phyloP scores from a whole-genome alignment of 2,888 invertebrate species.

The Therioaphis trifolii region DNA sequence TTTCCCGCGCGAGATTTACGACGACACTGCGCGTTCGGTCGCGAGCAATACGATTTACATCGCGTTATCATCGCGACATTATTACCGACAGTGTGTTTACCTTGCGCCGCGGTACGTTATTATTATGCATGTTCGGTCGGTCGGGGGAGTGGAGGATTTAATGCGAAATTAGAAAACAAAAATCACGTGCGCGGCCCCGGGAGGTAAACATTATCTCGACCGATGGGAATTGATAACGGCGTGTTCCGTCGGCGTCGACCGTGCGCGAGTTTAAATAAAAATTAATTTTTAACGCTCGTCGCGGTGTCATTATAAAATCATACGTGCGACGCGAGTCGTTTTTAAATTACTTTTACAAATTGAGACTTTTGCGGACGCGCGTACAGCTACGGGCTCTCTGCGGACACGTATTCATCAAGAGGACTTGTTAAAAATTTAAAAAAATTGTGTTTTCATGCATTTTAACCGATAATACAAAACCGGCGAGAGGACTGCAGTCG shows the following conservation, averaged over 20 bases:
- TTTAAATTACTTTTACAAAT: slow-evolving; percentile 1
- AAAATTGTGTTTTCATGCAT: not conserved
- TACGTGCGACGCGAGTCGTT: not conserved
- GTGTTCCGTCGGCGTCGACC: not conserved
- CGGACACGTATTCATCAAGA: not conserved
- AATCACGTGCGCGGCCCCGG: not conserved
- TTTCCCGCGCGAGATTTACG: too few species aligned
- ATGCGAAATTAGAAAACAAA: not conserved
- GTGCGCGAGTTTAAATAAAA: not conserved
- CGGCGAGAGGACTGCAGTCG: not conserved
- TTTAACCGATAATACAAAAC: not conserved
- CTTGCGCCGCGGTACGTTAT: too few species aligned
- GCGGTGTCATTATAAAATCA: not conserved
- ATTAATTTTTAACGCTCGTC: slow-evolving; percentile 29
- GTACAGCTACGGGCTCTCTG: not conserved
- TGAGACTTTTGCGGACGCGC: not conserved
- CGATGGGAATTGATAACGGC: slow-evolving; percentile 24
- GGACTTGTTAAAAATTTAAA: not conserved
- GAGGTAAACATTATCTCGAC: not conserved
- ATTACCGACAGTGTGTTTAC: too few species aligned
- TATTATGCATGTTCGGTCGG: too few species aligned
- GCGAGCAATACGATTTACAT: too few species aligned
- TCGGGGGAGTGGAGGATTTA: too few species aligned
- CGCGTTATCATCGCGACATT: too few species aligned
- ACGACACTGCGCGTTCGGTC: too few species aligned